phyloP scores from a whole-genome alignment of 2,797 vertebrate species.

The Rhodeus uyekii region DNA sequence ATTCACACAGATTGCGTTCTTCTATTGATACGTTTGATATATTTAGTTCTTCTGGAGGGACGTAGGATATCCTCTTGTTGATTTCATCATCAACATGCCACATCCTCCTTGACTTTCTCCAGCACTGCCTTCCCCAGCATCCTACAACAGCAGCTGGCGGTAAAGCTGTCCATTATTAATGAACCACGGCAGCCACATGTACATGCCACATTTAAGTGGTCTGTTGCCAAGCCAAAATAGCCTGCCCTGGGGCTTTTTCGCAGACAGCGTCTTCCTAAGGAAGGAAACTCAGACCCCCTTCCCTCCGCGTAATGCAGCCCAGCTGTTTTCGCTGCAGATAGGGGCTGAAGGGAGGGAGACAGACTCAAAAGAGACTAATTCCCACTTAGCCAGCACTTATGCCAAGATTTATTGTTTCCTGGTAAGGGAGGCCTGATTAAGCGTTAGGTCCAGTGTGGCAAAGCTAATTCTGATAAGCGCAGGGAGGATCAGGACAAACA shows the following conservation, averaged over 20 bases:
- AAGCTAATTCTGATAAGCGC: constrained; percentile 58
- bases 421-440: constrained; percentile 65
- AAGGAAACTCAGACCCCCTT: constrained; percentile 62
- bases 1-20: background rate
- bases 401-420: constrained; percentile 66
- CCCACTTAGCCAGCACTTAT: constrained; percentile 62
- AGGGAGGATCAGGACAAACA: constrained; percentile 58
- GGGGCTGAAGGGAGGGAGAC: constrained; percentile 51
- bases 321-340: constrained; percentile 62
- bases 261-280: constrained; percentile 59
- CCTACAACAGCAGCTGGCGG: constrained; percentile 44
- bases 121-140: constrained; percentile 30
- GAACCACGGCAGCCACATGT: constrained; percentile 54
- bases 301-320: constrained; percentile 58
- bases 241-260: constrained; percentile 53
- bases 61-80: constrained; percentile 26
- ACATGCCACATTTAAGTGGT: constrained; percentile 58
- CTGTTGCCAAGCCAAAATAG: constrained; percentile 55
- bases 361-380: constrained; percentile 58
- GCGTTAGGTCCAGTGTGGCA: constrained; percentile 31
- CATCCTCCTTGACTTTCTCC: constrained; percentile 40
- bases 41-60: constrained; percentile 5
- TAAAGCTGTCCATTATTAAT: constrained; percentile 57
- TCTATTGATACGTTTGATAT: background rate
- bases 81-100: constrained; percentile 36